Base-by-base conservation (phyloP, 2,797 vertebrate genomes). In the Helicolenus hilgendorfi region DNA sequence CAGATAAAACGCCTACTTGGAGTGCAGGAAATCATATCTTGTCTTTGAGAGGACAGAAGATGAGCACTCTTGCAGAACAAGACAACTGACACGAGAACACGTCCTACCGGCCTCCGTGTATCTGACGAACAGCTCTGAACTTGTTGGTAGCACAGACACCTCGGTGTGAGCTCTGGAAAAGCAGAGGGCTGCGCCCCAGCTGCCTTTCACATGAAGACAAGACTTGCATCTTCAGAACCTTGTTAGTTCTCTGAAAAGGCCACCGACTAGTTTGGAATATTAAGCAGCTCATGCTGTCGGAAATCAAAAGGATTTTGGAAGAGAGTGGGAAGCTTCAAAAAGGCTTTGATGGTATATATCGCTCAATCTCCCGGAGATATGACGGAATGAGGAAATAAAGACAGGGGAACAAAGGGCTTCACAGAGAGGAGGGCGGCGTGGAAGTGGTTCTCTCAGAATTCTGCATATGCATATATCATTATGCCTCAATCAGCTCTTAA, bases 261-360 rank as follows among this genome's bases (percentile, higher is more conserved):
- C 95, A 94, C 92, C n/a, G 94, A 96, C 95, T 96, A 92, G 85
- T 94, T 95, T 92, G 84, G 97, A 98, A 97, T 97, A 97, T 96
- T 97, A 97, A 97, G 89, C 92, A 97, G 97, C 68, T 90, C 87
- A 77, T 89, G 92, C 90, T 91, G 84, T 89, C 86, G 45, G 90
- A 96, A 96, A 96, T 96, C 94, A 96, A 97, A 96, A 93, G 94
- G 92, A 90, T 94, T 96, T 94, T 91, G 84, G 93, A 87, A 86
- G 82, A 90, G 90, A 94, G 80, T 93, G 89, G 88, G 94, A 93
- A 87, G 94, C 92, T 90, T 97, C 83, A 94, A 84, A 96, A 94
- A 88, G 85, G 83, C 95, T 94, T 96, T 96, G 95, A 95, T 93
- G 92, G 91, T 94, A 95, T 91, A 90, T 89, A 87, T 94, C 89